These are phyloP conservation scores for Muscina levida DNA, from an alignment of 2,888 invertebrate genomes.

Conservation along the genomic window DNA sequence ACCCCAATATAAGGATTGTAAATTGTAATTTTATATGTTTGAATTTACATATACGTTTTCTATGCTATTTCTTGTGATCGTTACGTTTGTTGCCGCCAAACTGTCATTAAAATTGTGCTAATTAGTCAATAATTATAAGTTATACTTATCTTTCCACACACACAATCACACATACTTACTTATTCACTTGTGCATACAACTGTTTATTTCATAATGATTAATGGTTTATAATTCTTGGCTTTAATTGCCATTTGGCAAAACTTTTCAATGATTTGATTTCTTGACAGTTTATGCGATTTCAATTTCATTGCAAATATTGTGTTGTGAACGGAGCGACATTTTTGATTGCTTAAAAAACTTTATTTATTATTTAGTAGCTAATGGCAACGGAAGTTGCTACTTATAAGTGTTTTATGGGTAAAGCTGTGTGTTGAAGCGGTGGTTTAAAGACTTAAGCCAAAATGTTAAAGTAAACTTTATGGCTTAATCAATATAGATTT, in stretches of 20 bases:
- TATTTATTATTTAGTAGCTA: conserved; percentile 28
- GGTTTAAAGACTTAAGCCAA: background rate
- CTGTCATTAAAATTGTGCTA: conserved; percentile 41
- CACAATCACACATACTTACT: background rate
- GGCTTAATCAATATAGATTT: conserved; percentile 20
- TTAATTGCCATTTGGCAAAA: conserved; percentile 24
- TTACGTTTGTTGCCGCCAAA: too few relatives aligned
- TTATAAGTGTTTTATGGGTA: conserved; percentile 38
- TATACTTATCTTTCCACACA: background rate
- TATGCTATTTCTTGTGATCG: too few relatives aligned
- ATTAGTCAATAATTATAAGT: too few relatives aligned
- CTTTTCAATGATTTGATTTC: conserved; percentile 55
- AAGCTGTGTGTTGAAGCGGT: background rate
- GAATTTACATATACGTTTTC: too few relatives aligned
- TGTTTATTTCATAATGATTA: conserved; percentile 9
- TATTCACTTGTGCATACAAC: background rate
- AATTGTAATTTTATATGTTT: too few relatives aligned
- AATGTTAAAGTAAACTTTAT: background rate
- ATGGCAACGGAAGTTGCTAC: conserved; percentile 58
- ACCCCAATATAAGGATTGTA: too few relatives aligned
- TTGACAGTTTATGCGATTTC: conserved; percentile 40
- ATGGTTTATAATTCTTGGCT: conserved; percentile 1
- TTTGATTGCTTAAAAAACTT: conserved; percentile 47
- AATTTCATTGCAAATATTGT: conserved; percentile 39
- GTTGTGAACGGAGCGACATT: conserved; percentile 59